Conservation (phyloP, 1,140 invertebrate genomes). For the Drosophila ogumai region DNA sequence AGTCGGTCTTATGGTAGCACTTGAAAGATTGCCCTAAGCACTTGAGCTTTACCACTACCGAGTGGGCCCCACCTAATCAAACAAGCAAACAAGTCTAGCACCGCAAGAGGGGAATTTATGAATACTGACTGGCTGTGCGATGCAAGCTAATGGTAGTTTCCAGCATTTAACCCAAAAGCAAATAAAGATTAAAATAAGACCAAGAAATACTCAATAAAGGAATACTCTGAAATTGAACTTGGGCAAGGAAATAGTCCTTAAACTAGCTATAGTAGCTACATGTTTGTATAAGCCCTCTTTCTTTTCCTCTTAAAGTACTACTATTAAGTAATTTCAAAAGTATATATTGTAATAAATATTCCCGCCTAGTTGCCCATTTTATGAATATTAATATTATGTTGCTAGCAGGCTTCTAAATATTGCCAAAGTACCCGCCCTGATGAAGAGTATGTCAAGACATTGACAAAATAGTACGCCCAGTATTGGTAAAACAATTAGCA, state of each 20-base stretch:
- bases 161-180: not conserved
- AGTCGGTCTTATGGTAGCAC: slow-evolving; percentile 6
- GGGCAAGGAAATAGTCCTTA: not conserved
- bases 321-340: not conserved
- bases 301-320: too few species aligned
- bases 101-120: slow-evolving; percentile 12
- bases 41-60: slow-evolving; percentile 22
- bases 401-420: too few species aligned
- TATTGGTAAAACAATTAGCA: slow-evolving; percentile 29
- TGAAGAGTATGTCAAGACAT: slow-evolving; percentile 10
- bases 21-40: slow-evolving; percentile 23
- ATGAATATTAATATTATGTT: not conserved
- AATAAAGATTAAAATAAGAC: slow-evolving; percentile 20
- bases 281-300: not conserved
- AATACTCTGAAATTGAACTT: not conserved
- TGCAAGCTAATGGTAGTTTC: slow-evolving; percentile 20
- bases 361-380: too few species aligned
- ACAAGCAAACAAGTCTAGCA: slow-evolving; percentile 18
- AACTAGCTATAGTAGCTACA: not conserved
- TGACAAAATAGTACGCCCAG: not conserved
- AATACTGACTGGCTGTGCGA: not conserved
- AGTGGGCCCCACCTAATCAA: slow-evolving; percentile 10
- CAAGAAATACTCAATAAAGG: not conserved
- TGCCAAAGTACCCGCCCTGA: not conserved
- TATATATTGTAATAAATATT: not conserved